Base-by-base conservation (phyloP, 2,797 vertebrate species). In the Enoplosus armatus region DNA sequence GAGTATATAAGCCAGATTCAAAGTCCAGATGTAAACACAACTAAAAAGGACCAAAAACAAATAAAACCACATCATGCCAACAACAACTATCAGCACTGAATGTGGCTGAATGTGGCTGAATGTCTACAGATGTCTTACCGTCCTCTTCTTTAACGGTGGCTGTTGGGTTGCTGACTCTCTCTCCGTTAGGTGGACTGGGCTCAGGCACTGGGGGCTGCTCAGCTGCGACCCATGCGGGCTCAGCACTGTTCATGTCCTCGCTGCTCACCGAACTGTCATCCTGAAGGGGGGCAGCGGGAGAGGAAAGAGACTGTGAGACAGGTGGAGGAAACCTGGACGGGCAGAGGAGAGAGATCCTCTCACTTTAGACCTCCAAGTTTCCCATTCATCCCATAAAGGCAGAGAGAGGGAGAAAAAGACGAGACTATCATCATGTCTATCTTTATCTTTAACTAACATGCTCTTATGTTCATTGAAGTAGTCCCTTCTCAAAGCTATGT, bases 241-340 rank as follows among this genome's bases (percentile, higher is more conserved):
- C 98, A 14, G 95, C 96, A 94, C 96, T 97, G 92, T 98, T 97
- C 96, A 97, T 96, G 91, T 98, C 97, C 94, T 99, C 97, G 22
- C 97, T 98, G 95, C 97, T 98, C 94, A 99, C 96, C 81, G 98
- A 98, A 6, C 96, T 98, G 94, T 98, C 98, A 97, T 99, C 98
- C 98, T 99, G 92, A 56, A 22, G 67, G 55, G 71, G 58, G 68
- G 80, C n/a, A 18, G 60, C 15, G 16, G 43, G 22, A 27, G 27
- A 31, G 37, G 55, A 41, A 18, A 75, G 72, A 51, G 51, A 63
- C 8, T 18, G 33, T 73, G 55, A 82, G 73, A 47, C n/a, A 8
- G 20, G 66, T n/a, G 51, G 8, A 45, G 15, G 48, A 20, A 45
- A 63, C 16, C 20, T 29, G 47, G 26, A 22, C 1, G 5, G 20